Base-by-base conservation (phyloP, 2,113 vertebrate species). In the Istiophorus platypterus region DNA sequence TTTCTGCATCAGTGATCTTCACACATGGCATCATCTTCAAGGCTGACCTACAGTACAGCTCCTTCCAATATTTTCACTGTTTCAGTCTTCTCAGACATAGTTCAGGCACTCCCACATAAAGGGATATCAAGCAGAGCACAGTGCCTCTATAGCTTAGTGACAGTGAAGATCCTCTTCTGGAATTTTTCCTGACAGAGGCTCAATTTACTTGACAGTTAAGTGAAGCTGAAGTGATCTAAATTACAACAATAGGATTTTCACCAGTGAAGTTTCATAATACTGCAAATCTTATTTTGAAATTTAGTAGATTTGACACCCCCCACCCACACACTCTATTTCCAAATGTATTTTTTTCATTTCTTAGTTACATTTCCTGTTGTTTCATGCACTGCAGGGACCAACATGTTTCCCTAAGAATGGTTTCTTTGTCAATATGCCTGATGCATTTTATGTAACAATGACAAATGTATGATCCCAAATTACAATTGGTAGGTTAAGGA, bases 11-110 rank as follows among this genome's bases (percentile, higher is more conserved):
- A 79, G 72, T 74, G 76, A 85, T 63, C 76, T 83, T 88, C 74
- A 88, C 78, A 81, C 65, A n/a, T 75, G 76, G 51, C 45, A 71
- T 83, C 69, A 73, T 89, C 81, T 79, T 88, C 83, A 91, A 80
- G 64, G 71, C 62, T 87, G 72, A 82, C 82, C 75, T 81, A 78
- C 37, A 77, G 45, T 83, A 75, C 80, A 74, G 26, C 59, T 27
- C 39, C 47, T 81, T 78, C 58, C 56, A 47, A 57, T 54, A 73
- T 79, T 54, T 70, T 76, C 66, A 72, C 29, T 69, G 56, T 85
- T 71, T 84, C 56, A 72, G 54, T 45, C 45, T 58, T 76, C 29
- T 9, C 49, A 66, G 65, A 52, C 61, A 39, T 22, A 26, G 61
- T 63, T 74, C 54, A 65, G 76, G 54, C 75, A 52, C 54, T 69